phyloP scores from a whole-genome alignment of 2,113 vertebrate species.

The Polyodon spathula region DNA sequence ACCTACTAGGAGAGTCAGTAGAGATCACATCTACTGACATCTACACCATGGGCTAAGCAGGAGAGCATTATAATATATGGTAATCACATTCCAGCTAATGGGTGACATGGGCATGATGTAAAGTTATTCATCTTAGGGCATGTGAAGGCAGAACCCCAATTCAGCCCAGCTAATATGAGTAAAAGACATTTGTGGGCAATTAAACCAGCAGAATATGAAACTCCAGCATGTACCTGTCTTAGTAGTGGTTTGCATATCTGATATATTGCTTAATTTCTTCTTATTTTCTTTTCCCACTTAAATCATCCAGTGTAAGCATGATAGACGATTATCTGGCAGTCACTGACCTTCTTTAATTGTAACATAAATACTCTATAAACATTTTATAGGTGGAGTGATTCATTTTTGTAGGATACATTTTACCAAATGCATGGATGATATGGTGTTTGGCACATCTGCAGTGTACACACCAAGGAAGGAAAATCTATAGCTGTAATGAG shows the following conservation, averaged over 20 bases:
- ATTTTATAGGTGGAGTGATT: too few relatives aligned
- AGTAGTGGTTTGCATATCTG: background rate
- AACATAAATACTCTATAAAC: too few relatives aligned
- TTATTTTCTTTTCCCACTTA: background rate
- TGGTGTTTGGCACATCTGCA: too few relatives aligned
- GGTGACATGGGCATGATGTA: constrained; percentile 8
- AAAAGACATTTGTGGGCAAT: constrained; percentile 13
- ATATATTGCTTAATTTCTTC: background rate
- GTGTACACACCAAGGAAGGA: too few relatives aligned
- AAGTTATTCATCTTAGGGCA: constrained; percentile 15
- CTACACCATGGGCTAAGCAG: background rate
- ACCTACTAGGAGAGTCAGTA: background rate
- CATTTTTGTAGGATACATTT: too few relatives aligned
- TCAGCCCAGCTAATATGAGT: constrained; percentile 15
- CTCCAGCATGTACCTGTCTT: background rate
- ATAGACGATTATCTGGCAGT: too few relatives aligned
- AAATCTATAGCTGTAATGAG: too few relatives aligned
- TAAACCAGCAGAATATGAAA: constrained; percentile 10
- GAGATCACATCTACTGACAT: background rate
- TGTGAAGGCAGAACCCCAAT: constrained; percentile 8
- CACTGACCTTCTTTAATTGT: too few relatives aligned
- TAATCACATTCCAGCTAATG: constrained; percentile 5
- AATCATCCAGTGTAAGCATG: too few relatives aligned
- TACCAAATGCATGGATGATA: too few relatives aligned
- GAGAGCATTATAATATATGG: background rate